phyloP scores from a whole-genome alignment of 2,113 vertebrate genomes.

The Brachionichthys hirsutus region DNA sequence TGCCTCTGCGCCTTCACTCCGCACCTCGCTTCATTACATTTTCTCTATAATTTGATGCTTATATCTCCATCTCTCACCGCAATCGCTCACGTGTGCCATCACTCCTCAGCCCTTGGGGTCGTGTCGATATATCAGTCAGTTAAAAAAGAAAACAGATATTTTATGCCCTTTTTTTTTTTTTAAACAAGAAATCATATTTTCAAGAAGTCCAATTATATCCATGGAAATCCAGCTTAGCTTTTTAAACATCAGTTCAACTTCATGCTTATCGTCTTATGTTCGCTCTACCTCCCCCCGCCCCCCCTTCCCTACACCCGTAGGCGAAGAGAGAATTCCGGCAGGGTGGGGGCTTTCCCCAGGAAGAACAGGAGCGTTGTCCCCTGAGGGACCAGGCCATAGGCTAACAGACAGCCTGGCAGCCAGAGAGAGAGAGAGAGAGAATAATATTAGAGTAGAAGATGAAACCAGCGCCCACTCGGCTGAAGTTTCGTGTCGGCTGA shows the following conservation, averaged over 20 bases:
- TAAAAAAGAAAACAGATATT: not conserved
- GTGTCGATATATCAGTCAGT: not conserved
- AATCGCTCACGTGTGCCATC: conserved; percentile 19
- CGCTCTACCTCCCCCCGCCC: conserved; percentile 37
- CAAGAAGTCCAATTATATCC: not conserved
- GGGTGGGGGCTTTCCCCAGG: conserved; percentile 78
- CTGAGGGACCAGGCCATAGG: conserved; percentile 65
- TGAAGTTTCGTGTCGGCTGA: conserved; percentile 36
- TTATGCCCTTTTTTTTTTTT: not conserved
- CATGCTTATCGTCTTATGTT: conserved; percentile 6
- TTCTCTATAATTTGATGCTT: conserved; percentile 20
- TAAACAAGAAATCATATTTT: not conserved
- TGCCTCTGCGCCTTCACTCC: conserved; percentile 49
- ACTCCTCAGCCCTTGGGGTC: conserved; percentile 13
- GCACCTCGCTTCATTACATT: conserved; percentile 55
- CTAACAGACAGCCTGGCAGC: conserved; percentile 73
- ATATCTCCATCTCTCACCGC: conserved; percentile 29
- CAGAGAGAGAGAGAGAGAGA: conserved; percentile 18
- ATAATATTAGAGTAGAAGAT: conserved; percentile 45
- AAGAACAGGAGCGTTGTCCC: conserved; percentile 79
- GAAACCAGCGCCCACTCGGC: conserved; percentile 26
- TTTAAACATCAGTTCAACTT: conserved; percentile 24
- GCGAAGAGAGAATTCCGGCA: conserved; percentile 73
- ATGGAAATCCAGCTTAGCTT: conserved; percentile 1
- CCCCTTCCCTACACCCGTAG: conserved; percentile 61